Evolutionary conservation across 2,113 vertebrate genomes (phyloP).

Genomic region (Raja brachyura): DNA sequence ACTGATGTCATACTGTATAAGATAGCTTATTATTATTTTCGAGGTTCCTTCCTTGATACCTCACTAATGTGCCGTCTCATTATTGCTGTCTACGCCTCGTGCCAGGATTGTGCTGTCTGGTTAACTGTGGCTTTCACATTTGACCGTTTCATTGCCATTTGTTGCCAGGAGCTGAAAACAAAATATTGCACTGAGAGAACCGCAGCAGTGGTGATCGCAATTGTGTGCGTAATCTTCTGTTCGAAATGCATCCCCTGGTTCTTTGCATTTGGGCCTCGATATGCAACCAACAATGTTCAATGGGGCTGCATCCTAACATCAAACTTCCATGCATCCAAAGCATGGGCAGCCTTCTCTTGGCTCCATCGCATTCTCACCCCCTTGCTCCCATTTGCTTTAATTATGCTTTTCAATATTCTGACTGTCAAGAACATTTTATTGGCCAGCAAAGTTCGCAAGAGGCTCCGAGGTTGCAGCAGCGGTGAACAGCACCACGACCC

Average conservation of each 20-base stretch:
- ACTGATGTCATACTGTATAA: not conserved
- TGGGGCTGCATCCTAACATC: conserved; percentile 37
- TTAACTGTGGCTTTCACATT: conserved; percentile 42
- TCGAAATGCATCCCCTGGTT: conserved; percentile 40
- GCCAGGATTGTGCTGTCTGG: conserved; percentile 41
- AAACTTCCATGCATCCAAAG: conserved; percentile 35
- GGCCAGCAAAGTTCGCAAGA: conserved; percentile 23
- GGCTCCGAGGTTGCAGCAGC: conserved; percentile 24
- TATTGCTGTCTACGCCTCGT: conserved; percentile 20
- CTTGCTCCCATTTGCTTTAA: conserved; percentile 36
- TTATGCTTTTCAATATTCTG: conserved; percentile 40
- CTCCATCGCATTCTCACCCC: conserved; percentile 41
- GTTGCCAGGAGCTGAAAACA: conserved; percentile 40
- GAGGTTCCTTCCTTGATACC: not conserved
- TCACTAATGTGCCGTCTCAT: not conserved
- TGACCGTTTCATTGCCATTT: conserved; percentile 41
- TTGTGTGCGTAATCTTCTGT: conserved; percentile 33
- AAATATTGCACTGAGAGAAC: conserved; percentile 39
- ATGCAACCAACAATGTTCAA: conserved; percentile 34
- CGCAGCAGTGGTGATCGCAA: conserved; percentile 33
- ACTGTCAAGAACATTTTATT: conserved; percentile 40
- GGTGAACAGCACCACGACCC: conserved; percentile 37
- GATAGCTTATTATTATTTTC: conserved; percentile 10
- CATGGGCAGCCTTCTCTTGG: conserved; percentile 37
- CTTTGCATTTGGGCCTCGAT: conserved; percentile 41